These are phyloP conservation scores for Latheticus oryzae DNA, from an alignment of 2,888 invertebrate species.

Conservation along the genomic window DNA sequence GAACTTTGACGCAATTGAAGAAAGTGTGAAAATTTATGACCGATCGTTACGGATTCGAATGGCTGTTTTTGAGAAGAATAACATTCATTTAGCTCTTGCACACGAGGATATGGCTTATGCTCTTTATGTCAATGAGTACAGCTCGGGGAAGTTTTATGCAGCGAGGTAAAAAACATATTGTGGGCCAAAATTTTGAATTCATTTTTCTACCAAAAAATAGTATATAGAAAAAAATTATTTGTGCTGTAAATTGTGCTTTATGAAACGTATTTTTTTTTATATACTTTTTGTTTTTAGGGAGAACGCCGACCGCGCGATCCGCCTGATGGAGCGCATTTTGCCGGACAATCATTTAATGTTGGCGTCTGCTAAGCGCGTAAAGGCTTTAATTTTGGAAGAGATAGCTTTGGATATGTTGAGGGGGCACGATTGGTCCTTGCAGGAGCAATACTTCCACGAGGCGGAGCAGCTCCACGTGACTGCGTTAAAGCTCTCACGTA, in stretches of 20 bases:
- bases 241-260: too few species aligned
- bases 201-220: too few species aligned
- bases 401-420: slow-evolving; percentile 85
- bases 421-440: slow-evolving; percentile 47
- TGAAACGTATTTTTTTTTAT: too few species aligned
- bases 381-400: slow-evolving; percentile 93
- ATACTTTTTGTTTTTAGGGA: slow-evolving; percentile 67
- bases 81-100: slow-evolving; percentile 88
- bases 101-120: slow-evolving; percentile 95
- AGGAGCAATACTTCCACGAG: slow-evolving; percentile 74
- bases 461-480: slow-evolving; percentile 87
- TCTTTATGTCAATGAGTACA: slow-evolving; percentile 92
- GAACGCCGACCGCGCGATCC: slow-evolving; percentile 85
- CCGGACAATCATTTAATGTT: slow-evolving; percentile 86
- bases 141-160: slow-evolving; percentile 84
- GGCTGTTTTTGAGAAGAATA: slow-evolving; percentile 83
- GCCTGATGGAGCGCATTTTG: slow-evolving; percentile 82
- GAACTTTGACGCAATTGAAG: slow-evolving; percentile 86
- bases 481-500: slow-evolving; percentile 81
- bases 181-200: too few species aligned
- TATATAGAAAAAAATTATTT: too few species aligned
- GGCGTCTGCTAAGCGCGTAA: slow-evolving; percentile 90
- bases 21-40: slow-evolving; percentile 87
- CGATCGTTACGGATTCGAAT: slow-evolving; percentile 80
- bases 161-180: slow-evolving; percentile 75